phyloP scores from a whole-genome alignment of 2,797 vertebrate species.

The Mormyrops boulengeri region DNA sequence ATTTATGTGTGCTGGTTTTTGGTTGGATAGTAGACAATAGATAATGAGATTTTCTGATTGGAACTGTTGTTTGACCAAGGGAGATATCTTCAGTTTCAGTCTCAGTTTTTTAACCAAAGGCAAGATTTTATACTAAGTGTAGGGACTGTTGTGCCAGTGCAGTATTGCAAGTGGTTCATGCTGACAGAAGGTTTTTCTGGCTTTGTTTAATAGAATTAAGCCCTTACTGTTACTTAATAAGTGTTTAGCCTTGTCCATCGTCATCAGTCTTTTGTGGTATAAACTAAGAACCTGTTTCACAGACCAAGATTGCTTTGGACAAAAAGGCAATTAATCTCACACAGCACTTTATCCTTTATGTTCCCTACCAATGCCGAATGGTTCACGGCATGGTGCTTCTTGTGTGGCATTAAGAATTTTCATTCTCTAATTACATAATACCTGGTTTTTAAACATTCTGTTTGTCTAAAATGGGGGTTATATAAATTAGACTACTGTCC shows the following conservation, averaged over 20 bases:
- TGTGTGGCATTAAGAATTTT: slow-evolving; percentile 37
- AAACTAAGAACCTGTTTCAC: background rate
- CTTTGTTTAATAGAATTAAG: background rate
- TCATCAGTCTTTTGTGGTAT: background rate
- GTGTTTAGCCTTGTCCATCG: background rate
- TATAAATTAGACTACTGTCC: background rate
- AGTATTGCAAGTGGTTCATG: background rate
- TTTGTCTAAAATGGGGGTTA: background rate
- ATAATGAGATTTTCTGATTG: background rate
- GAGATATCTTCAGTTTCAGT: background rate
- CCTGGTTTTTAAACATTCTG: background rate
- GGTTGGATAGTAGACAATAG: background rate
- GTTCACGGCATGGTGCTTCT: slow-evolving; percentile 39
- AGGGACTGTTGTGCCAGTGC: background rate
- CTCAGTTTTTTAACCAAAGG: background rate
- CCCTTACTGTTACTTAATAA: background rate
- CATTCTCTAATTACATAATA: slow-evolving; percentile 21
- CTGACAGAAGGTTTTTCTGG: background rate
- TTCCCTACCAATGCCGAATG: slow-evolving; percentile 55
- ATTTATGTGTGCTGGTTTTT: background rate
- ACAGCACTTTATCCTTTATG: slow-evolving; percentile 30
- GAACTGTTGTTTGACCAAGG: background rate
- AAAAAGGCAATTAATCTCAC: background rate
- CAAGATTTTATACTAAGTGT: background rate
- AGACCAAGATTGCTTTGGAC: background rate